A percentile compares a stretch with the other conserved stretches of the same genome.
phyloP scores from a whole-genome alignment of 37 sponge, comb jelly and placozoan species.

The Petrosia ficiformis region DNA sequence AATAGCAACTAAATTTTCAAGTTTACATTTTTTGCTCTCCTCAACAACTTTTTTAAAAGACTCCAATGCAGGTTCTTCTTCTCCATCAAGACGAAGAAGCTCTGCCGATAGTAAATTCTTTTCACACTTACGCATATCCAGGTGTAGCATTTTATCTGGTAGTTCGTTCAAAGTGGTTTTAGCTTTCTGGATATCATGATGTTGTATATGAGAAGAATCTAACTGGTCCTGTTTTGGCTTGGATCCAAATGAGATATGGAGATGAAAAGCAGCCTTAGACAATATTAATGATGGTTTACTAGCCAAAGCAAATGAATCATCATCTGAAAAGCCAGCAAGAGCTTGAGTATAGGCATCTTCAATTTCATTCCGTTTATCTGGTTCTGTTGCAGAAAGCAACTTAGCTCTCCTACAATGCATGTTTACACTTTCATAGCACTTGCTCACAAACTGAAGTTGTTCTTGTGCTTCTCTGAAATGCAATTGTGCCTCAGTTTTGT shows the following conservation, averaged over 20 bases:
- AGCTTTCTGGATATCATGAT: slow-evolving; percentile 14
- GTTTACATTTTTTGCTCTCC: not conserved
- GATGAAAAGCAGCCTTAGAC: slow-evolving; percentile 19
- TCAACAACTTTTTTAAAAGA: not conserved
- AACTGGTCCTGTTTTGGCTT: too few relatives aligned
- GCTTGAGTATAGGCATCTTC: not conserved
- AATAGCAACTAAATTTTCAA: slow-evolving; percentile 9
- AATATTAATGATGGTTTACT: slow-evolving; percentile 1
- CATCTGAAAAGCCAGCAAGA: not conserved
- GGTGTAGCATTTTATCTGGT: not conserved
- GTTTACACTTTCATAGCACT: slow-evolving; percentile 9
- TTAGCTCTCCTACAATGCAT: slow-evolving; percentile 11
- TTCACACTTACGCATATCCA: slow-evolving; percentile 15
- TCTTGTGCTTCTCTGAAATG: not conserved
- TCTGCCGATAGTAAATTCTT: not conserved
- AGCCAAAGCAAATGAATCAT: slow-evolving; percentile 5
- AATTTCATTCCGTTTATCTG: not conserved
- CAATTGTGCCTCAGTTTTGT: not conserved
- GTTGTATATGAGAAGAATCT: not conserved
- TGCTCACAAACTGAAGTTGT: not conserved
- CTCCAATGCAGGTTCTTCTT: not conserved
- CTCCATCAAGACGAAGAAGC: slow-evolving; percentile 13
- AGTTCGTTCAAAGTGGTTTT: not conserved
- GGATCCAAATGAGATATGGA: slow-evolving; percentile 18
- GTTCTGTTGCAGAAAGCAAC: not conserved